phyloP scores from a whole-genome alignment of 2,888 invertebrate species.

The Merodon equestris region DNA sequence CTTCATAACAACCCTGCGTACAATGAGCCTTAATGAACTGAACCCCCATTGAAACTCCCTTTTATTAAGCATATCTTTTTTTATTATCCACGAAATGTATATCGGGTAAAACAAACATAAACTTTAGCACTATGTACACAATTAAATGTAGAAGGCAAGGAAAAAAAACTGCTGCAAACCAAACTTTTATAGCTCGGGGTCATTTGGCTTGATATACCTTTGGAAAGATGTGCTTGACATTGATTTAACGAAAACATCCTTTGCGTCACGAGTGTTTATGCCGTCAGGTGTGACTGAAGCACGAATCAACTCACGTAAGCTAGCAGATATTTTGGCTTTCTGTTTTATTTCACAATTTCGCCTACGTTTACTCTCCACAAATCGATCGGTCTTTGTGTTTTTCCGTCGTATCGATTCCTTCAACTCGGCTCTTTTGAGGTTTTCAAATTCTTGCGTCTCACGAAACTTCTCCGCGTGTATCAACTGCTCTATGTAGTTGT shows the following conservation, averaged over 20 bases:
- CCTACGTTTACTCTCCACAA: conserved; percentile 74
- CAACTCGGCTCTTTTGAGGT: conserved; percentile 73
- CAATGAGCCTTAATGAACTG: no score
- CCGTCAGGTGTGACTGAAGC: conserved; percentile 77
- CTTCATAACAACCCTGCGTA: no score
- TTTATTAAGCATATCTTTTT: no score
- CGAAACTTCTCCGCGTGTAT: conserved; percentile 77
- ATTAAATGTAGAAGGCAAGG: no score
- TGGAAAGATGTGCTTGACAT: conserved; percentile 47
- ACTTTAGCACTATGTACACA: no score
- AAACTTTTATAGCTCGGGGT: no score
- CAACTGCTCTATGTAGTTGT: conserved; percentile 76
- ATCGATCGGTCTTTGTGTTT: conserved; percentile 74
- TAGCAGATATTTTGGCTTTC: conserved; percentile 77
- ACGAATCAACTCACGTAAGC: conserved; percentile 77
- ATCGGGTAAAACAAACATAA: no score
- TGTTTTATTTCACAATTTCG: conserved; percentile 74
- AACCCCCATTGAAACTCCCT: no score
- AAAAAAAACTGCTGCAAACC: no score
- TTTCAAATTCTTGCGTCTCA: conserved; percentile 74
- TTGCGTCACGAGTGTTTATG: conserved; percentile 32
- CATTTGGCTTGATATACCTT: conserved; percentile 9
- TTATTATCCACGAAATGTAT: no score
- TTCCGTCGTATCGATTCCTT: conserved; percentile 75
- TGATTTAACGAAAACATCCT: conserved; percentile 40